These are phyloP conservation scores for Ispidina lecontei DNA, from an alignment of 2,797 vertebrate genomes.

Conservation along the genomic window DNA sequence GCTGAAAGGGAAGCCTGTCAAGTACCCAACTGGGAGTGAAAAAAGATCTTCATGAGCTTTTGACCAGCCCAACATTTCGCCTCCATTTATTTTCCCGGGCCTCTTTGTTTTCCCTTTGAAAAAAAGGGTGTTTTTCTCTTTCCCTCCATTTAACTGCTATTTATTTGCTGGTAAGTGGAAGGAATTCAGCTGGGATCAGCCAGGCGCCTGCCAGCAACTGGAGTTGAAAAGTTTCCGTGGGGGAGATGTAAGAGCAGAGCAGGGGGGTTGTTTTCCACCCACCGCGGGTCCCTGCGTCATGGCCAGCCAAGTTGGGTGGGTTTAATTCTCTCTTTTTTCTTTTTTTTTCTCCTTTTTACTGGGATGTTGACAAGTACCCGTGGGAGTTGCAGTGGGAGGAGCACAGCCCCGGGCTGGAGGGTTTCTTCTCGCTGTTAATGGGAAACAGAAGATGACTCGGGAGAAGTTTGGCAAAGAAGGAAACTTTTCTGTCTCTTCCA, in stretches of 20 bases:
- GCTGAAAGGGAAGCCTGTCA: conserved; percentile 38
- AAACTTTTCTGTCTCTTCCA: conserved; percentile 49
- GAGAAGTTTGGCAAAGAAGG: conserved; percentile 44
- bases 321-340: conserved; percentile 6
- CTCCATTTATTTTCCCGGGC: conserved; percentile 9
- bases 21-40: background rate
- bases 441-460: conserved; percentile 54
- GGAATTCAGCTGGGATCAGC: conserved; percentile 66
- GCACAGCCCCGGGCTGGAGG: background rate
- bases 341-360: background rate
- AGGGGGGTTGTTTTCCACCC: conserved; percentile 27
- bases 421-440: conserved; percentile 14
- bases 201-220: conserved; percentile 34
- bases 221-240: conserved; percentile 40
- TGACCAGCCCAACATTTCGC: background rate
- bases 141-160: conserved; percentile 42
- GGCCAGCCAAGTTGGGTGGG: conserved; percentile 8
- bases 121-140: conserved; percentile 38
- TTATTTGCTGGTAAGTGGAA: conserved; percentile 66
- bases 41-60: conserved; percentile 21
- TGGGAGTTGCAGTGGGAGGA: conserved; percentile 19
- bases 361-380: conserved; percentile 3
- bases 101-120: conserved; percentile 50
- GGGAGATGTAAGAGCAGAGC: conserved; percentile 30
- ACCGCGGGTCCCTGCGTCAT: background rate